These are phyloP conservation scores for Platycercus adscitus DNA, from an alignment of 2,113 vertebrate genomes.

Conservation along the genomic window DNA sequence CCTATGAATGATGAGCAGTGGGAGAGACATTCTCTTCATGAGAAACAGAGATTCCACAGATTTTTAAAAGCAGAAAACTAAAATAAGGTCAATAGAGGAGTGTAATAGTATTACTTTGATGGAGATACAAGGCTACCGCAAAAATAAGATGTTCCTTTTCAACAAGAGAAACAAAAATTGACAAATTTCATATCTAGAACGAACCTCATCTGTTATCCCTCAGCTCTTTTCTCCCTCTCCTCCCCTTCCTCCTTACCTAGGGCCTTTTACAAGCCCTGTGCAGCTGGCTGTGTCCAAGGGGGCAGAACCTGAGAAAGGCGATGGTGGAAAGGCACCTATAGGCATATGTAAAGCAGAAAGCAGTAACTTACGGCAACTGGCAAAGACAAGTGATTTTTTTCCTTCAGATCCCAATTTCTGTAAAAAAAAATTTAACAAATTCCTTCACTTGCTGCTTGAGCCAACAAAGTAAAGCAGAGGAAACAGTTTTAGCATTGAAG, in stretches of 20 bases:
- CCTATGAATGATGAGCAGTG: background rate
- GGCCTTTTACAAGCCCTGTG: background rate
- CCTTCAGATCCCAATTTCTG: background rate
- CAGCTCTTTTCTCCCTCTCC: background rate
- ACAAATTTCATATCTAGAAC: background rate
- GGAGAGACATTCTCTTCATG: background rate
- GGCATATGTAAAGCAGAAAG: background rate
- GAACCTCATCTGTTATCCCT: background rate
- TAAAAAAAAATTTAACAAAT: background rate
- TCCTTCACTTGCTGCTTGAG: background rate
- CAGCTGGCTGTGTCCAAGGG: background rate
- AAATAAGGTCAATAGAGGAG: background rate
- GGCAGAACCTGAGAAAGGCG: background rate
- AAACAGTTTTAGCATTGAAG: background rate
- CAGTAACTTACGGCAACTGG: background rate
- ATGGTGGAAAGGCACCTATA: background rate
- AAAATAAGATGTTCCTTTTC: background rate
- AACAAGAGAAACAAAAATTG: background rate
- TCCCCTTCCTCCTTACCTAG: background rate
- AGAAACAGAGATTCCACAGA: background rate
- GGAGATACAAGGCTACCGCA: background rate
- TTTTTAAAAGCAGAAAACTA: background rate
- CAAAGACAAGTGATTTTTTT: background rate
- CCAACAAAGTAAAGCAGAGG: background rate
- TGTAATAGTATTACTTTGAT: background rate